A percentile compares a stretch with the other conserved stretches of the same genome.
Evolutionary conservation across 2,113 vertebrate species (phyloP).

Genomic region (Mormyrus iriodes): DNA sequence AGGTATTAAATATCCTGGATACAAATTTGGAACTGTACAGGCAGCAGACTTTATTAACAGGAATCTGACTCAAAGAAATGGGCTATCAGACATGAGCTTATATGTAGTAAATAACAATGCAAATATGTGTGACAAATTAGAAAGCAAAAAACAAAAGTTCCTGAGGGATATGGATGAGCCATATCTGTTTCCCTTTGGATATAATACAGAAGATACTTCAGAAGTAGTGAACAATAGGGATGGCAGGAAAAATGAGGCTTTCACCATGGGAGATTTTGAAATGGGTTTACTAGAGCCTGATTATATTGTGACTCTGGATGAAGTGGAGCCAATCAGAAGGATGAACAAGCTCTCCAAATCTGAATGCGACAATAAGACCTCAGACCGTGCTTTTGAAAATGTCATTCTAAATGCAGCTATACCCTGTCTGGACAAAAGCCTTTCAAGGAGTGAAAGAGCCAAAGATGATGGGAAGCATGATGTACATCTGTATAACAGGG

Average conservation of each 20-base stretch:
- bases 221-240: constrained; percentile 28
- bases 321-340: constrained; percentile 28
- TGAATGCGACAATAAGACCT: constrained; percentile 23
- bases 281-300: constrained; percentile 36
- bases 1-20: constrained; percentile 15
- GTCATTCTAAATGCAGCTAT: background rate
- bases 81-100: constrained; percentile 1
- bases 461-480: background rate
- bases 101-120: constrained; percentile 18
- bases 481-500: background rate
- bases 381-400: constrained; percentile 31
- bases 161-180: constrained; percentile 33
- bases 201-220: constrained; percentile 30
- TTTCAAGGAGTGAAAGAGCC: background rate
- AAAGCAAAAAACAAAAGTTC: constrained; percentile 26
- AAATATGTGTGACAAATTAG: constrained; percentile 15
- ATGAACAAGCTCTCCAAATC: constrained; percentile 19
- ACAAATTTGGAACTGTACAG: constrained; percentile 4
- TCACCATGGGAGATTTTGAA: constrained; percentile 36
- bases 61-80: background rate
- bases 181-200: constrained; percentile 15
- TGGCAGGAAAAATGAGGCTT: constrained; percentile 25
- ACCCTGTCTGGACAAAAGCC: background rate
- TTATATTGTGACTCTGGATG: constrained; percentile 24
- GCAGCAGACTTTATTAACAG: background rate